These are phyloP conservation scores for Lomographa bimaculata DNA, from an alignment of 2,888 invertebrate species.

Conservation along the genomic window DNA sequence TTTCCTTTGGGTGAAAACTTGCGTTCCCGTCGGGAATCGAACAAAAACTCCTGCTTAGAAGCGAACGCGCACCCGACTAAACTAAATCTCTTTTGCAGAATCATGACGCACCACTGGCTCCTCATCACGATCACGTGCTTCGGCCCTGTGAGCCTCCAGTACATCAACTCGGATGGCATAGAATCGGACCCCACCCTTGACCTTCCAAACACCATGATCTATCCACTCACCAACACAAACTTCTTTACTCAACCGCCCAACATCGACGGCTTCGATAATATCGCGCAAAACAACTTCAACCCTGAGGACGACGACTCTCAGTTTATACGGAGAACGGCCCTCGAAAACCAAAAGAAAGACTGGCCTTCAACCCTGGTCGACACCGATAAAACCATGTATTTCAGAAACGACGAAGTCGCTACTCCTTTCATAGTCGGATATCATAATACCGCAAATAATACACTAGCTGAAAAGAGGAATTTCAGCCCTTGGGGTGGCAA, in stretches of 20 bases:
- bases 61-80: too few relatives aligned
- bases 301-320: slow-evolving; percentile 24
- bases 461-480: slow-evolving; percentile 55
- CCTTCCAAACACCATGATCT: slow-evolving; percentile 46
- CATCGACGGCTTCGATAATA: slow-evolving; percentile 34
- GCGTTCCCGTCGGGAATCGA: too few relatives aligned
- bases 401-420: slow-evolving; percentile 42
- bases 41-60: too few relatives aligned
- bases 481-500: slow-evolving; percentile 80
- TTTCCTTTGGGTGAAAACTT: too few relatives aligned
- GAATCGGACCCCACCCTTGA: slow-evolving; percentile 47
- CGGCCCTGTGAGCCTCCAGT: slow-evolving; percentile 65
- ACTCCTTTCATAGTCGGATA: slow-evolving; percentile 37
- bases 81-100: slow-evolving; percentile 70
- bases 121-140: slow-evolving; percentile 65
- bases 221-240: slow-evolving; percentile 51
- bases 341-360: slow-evolving; percentile 41
- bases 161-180: slow-evolving; percentile 57
- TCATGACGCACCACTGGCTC: slow-evolving; percentile 68
- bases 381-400: slow-evolving; percentile 49
- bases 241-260: slow-evolving; percentile 48
- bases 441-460: slow-evolving; percentile 49
- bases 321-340: slow-evolving; percentile 43
- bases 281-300: slow-evolving; percentile 32
- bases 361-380: slow-evolving; percentile 59